Evolutionary conservation across 2,797 vertebrate genomes (phyloP), one percentile per base, ranked within the genome.

Genomic region (Pteropus rufus): DNA sequence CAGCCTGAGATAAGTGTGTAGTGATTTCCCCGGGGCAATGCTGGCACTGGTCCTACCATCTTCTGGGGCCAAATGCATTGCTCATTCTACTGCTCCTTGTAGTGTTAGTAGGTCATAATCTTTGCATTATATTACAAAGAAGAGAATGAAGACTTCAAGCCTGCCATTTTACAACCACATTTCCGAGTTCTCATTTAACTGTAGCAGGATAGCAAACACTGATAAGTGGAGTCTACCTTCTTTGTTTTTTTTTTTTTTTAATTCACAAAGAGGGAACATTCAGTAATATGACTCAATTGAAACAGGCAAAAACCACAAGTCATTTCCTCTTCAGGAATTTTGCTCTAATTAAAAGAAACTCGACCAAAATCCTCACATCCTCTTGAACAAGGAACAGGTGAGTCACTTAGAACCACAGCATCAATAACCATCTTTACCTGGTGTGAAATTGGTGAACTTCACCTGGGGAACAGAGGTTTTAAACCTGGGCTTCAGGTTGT

Each of bases 271-370:
- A 94, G 36, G 39, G 93, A 67, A 89, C 26, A 72, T 91, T 96
- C 16, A 86, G 16, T 75, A 56, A 88, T 65, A 19, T 58, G 65
- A 91, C 19, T 24, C n/a, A 88, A 9, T 76, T 86, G 62, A 87
- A 91, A 73, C 23, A 89, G 70, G 64, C 29, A 49, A 29, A 69
- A 89, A 65, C 31, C 29, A 54, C 81, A 91, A 91, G 34, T 91
- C 19, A 64, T 95, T 96, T 96, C 79, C 73, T 89, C 34, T 89
- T 90, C 21, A 95, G 36, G 72, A 65, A 70, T 94, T 93, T 96
- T 95, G 6, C 86, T 92, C 12, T 89, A 64, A 69, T 88, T 89
- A 93, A 81, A 93, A 94, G 58, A 93, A 94, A 79, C 21, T 36
- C n/a, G 84, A 46, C 29, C 64, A 3, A 70, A 76, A 90, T 86